phyloP scores from a whole-genome alignment of 2,113 vertebrate species.

The Seriola quinqueradiata region DNA sequence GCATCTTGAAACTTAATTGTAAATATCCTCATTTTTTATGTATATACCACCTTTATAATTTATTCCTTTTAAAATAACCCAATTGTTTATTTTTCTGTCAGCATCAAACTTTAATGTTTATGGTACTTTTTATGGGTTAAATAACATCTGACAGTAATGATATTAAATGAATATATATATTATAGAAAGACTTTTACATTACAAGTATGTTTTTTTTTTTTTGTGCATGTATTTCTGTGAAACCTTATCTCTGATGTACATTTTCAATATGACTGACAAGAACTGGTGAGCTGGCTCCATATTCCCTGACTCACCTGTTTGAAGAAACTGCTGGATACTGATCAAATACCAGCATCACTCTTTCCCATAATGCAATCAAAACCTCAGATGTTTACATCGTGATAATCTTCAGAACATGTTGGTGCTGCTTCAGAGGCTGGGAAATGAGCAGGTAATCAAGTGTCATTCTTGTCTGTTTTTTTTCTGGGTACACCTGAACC shows the following conservation, averaged over 20 bases:
- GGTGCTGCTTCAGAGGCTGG: constrained; percentile 34
- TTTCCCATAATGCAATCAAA: constrained; percentile 37
- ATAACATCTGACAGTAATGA: constrained; percentile 39
- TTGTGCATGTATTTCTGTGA: constrained; percentile 58
- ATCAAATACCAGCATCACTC: constrained; percentile 31
- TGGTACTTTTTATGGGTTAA: constrained; percentile 56
- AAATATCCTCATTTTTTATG: constrained; percentile 80
- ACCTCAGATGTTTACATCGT: constrained; percentile 50
- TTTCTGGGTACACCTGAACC: constrained; percentile 1
- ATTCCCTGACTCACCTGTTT: not conserved
- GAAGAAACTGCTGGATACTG: not conserved
- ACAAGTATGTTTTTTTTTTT: constrained; percentile 28
- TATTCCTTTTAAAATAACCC: constrained; percentile 77
- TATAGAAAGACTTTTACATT: constrained; percentile 31
- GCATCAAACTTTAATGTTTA: constrained; percentile 32
- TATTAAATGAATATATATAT: constrained; percentile 34
- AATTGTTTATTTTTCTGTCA: constrained; percentile 50
- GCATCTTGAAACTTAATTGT: constrained; percentile 73
- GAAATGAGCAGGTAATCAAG: constrained; percentile 15
- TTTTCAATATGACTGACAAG: constrained; percentile 36
- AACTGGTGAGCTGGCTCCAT: constrained; percentile 8
- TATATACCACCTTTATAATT: constrained; percentile 82
- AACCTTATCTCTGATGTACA: constrained; percentile 46
- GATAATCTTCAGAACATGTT: constrained; percentile 22
- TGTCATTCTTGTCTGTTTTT: constrained; percentile 1